Conservation (phyloP, 2,113 vertebrate genomes). For the Deroptyus accipitrinus region DNA sequence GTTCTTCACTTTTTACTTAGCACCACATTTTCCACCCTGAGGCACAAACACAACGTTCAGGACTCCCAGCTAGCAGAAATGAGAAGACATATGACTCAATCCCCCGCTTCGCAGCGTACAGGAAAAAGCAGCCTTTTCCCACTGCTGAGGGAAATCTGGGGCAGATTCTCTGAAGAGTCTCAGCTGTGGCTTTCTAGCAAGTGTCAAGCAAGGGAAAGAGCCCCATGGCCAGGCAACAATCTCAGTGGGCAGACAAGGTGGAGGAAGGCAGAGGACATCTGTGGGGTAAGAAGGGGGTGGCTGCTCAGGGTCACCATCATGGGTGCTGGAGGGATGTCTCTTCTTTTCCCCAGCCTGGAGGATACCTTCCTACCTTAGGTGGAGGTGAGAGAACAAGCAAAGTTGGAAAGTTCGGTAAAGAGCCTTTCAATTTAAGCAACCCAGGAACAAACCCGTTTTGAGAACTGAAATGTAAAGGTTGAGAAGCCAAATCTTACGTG, state of each 20-base stretch:
- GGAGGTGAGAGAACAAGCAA: background rate
- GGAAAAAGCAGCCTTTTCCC: background rate
- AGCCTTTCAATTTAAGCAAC: background rate
- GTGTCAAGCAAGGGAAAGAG: background rate
- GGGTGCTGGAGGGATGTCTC: background rate
- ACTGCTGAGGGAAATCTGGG: background rate
- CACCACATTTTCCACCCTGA: background rate
- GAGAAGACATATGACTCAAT: slow-evolving; percentile 3
- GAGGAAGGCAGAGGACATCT: background rate
- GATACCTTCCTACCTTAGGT: background rate
- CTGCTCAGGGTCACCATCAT: accelerated
- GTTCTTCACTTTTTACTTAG: background rate
- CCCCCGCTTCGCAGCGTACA: background rate
- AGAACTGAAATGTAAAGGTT: background rate
- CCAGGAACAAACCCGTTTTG: background rate
- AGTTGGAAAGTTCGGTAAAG: background rate
- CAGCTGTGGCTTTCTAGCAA: background rate
- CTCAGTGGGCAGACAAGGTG: no score
- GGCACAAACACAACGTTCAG: accelerated
- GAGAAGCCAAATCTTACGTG: background rate
- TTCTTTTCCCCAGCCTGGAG: background rate
- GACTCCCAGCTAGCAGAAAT: background rate
- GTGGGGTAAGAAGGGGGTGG: background rate
- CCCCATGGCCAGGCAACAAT: background rate
- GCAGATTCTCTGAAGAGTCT: background rate